Conservation (phyloP, 2,113 vertebrate genomes). For the Brachypteracias leptosomus region DNA sequence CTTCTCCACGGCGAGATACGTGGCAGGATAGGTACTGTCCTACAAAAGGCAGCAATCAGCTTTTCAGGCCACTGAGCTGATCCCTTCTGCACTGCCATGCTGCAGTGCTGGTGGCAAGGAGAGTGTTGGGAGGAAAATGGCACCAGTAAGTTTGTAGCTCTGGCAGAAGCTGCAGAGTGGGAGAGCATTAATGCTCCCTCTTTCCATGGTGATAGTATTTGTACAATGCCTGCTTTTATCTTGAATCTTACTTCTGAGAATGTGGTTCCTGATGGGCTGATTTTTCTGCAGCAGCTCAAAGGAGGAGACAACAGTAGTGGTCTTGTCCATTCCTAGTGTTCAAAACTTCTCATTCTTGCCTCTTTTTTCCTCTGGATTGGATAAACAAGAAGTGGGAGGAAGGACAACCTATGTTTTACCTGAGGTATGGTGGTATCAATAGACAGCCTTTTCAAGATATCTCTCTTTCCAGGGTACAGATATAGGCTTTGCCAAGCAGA, state of each 20-base stretch:
- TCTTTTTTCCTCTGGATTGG: background rate
- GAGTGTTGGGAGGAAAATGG: background rate
- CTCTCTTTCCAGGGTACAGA: background rate
- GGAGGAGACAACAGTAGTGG: background rate
- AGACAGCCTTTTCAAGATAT: background rate
- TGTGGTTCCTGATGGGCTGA: background rate
- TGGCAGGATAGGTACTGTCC: background rate
- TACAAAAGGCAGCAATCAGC: background rate
- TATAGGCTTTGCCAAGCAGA: background rate
- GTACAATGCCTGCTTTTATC: background rate
- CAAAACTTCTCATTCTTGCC: background rate
- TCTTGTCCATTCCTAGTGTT: background rate
- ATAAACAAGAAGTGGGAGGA: background rate
- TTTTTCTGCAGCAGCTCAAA: background rate
- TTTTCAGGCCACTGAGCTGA: background rate
- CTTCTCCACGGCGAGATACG: accelerated
- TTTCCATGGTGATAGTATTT: background rate
- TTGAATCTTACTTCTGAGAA: background rate
- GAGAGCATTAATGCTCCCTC: background rate
- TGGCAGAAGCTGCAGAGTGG: background rate
- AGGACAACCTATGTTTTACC: background rate
- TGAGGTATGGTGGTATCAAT: background rate
- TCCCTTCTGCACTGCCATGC: background rate
- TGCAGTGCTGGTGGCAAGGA: background rate
- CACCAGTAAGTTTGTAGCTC: background rate